phyloP scores from a whole-genome alignment of 2,888 invertebrate species.

The Bhutanitis thaidina region DNA sequence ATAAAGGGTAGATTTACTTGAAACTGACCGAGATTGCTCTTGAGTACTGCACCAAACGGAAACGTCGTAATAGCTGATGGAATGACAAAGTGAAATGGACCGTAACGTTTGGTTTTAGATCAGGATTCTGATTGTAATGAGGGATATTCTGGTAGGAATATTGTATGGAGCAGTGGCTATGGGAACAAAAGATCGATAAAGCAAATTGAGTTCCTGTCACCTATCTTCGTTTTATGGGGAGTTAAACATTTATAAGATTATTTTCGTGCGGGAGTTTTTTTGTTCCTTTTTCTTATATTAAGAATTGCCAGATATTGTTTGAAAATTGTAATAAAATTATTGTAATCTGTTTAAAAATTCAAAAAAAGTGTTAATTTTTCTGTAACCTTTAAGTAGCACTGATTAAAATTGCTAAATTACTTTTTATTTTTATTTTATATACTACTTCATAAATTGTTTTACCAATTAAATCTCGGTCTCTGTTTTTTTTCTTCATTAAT shows the following conservation, averaged over 20 bases:
- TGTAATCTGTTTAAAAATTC: too few species aligned
- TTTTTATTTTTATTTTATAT: too few species aligned
- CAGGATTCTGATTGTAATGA: conserved; percentile 2
- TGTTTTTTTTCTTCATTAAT: too few species aligned
- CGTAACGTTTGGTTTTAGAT: conserved; percentile 21
- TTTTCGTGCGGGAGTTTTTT: conserved; percentile 13
- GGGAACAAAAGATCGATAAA: conserved; percentile 48
- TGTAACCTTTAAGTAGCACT: too few species aligned
- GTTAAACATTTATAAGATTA: conserved; percentile 38
- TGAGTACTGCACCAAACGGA: background rate
- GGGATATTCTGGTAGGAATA: background rate
- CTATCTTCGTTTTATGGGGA: conserved; percentile 33
- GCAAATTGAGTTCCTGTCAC: conserved; percentile 55
- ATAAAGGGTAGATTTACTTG: conserved; percentile 26
- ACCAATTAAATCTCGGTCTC: too few species aligned
- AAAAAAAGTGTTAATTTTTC: too few species aligned
- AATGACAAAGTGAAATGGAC: conserved; percentile 27
- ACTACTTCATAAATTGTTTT: too few species aligned
- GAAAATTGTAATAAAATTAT: too few species aligned
- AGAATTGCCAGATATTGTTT: too few species aligned
- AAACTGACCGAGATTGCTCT: conserved; percentile 23
- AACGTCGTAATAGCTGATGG: conserved; percentile 25
- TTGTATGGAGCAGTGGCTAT: conserved; percentile 24
- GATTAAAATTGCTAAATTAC: too few species aligned
- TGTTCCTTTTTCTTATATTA: background rate